These are phyloP conservation scores for Microplitis deprimator DNA, from an alignment of 2,888 invertebrate genomes.

Conservation along the genomic window DNA sequence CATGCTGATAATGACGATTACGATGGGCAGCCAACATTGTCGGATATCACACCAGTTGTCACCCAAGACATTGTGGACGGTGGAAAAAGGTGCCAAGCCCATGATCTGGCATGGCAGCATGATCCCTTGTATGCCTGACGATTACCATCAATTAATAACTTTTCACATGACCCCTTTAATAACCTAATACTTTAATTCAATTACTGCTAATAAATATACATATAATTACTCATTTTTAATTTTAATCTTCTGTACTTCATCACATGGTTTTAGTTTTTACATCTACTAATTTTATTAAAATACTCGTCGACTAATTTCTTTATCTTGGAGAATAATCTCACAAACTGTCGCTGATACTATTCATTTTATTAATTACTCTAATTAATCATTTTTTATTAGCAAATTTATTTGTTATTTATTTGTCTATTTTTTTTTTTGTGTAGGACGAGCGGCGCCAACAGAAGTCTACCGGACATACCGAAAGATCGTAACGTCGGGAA, in stretches of 20 bases:
- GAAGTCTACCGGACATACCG: slow-evolving; percentile 90
- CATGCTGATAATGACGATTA: slow-evolving; percentile 75
- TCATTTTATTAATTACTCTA: slow-evolving; percentile 14
- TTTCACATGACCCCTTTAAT: not conserved
- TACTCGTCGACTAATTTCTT: slow-evolving; percentile 11
- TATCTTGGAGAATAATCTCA: not conserved
- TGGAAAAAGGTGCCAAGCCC: slow-evolving; percentile 66
- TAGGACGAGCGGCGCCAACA: slow-evolving; percentile 75
- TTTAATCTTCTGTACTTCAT: slow-evolving; percentile 5
- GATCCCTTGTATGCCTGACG: slow-evolving; percentile 43
- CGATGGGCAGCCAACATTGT: slow-evolving; percentile 59
- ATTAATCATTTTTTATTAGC: not conserved
- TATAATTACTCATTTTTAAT: not conserved
- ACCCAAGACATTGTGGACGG: slow-evolving; percentile 64
- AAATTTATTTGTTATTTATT: slow-evolving; percentile 1
- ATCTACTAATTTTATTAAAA: slow-evolving; percentile 21
- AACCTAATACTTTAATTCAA: slow-evolving; percentile 15
- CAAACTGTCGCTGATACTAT: slow-evolving; percentile 17
- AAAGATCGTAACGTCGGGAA: slow-evolving; percentile 77
- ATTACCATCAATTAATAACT: slow-evolving; percentile 22
- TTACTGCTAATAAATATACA: not conserved
- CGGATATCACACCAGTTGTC: slow-evolving; percentile 60
- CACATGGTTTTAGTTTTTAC: not conserved
- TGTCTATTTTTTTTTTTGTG: slow-evolving; percentile 23
- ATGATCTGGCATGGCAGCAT: slow-evolving; percentile 60